Base-by-base conservation (phyloP, 2,797 vertebrate species). In the Chelonia mydas region DNA sequence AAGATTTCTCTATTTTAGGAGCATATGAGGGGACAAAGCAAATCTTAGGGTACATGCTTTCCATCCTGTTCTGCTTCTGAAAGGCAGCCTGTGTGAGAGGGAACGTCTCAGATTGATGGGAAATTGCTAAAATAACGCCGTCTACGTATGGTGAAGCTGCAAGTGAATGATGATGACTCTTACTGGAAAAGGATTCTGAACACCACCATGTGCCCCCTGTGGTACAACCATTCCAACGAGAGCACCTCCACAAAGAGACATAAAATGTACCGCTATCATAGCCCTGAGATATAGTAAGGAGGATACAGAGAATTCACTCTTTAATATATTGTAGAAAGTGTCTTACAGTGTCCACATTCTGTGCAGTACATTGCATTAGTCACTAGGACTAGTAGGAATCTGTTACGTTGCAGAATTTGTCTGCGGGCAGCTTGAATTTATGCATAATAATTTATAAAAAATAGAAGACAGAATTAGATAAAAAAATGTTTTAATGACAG, bases 121-220 rank as follows among this genome's bases (percentile, higher is more conserved):
- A 68, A 94, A 90, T 21, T 90, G 51, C 28, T 78, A 55, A 92
- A 37, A 50, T 45, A 79, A 93, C 5, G 7, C 12, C 3, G 61
- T 59, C 53, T 19, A 4, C 27, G 1, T 23, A 47, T 0, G 5
- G 27, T 1, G 2, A 33, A 28, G 49, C 5, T 37, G 78, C 82
- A 72, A 72, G n/a, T 41, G n/a, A 61, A 21, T 37, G 0, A 54
- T 5, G 84, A 85, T 5, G 55, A 81, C 68, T 41, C n/a, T 37
- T 23, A 7, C 6, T 74, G 8, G 33, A 5, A 31, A 92, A 37
- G 53, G 53, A n/a, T 55, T 83, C 49, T 57, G 57, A 59, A 16
- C 1, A 1, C 2, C 83, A 31, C 17, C 61, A n/a, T 17, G 68
- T 85, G 37, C 50, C 78, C 86, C 82, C 50, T 55, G 55, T 0